Percentiles rank a stretch among this genome's conserved stretches.
Conservation (phyloP, 2,888 invertebrate species). For the Andrena marginata region DNA sequence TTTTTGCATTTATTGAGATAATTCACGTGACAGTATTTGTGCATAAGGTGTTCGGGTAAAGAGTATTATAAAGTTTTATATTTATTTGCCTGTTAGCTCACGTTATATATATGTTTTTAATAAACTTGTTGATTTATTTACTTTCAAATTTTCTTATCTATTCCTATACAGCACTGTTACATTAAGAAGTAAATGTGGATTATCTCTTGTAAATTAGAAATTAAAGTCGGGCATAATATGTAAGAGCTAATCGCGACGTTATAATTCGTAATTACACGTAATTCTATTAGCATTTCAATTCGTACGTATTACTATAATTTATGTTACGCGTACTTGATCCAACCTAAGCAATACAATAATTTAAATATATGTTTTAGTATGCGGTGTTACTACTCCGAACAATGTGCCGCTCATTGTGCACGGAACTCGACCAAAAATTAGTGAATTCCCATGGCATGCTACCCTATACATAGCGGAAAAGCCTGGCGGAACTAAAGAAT, state of each 20-base stretch:
- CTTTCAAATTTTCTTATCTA: constrained; percentile 11
- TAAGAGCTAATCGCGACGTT: neutral
- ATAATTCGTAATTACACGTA: neutral
- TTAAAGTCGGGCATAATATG: neutral
- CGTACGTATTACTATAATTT: neutral
- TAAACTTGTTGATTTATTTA: constrained; percentile 27
- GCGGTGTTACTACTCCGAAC: constrained; percentile 73
- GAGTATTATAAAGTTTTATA: constrained; percentile 32
- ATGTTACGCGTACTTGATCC: neutral
- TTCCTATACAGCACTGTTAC: constrained; percentile 12
- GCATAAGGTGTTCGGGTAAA: neutral
- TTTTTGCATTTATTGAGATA: constrained; percentile 32
- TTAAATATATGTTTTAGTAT: constrained; percentile 76
- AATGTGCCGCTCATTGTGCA: constrained; percentile 75
- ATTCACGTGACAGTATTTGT: constrained; percentile 35
- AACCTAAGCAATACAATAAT: neutral
- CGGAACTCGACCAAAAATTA: constrained; percentile 74
- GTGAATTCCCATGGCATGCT: constrained; percentile 84
- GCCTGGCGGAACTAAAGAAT: constrained; percentile 67
- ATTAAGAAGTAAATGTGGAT: constrained; percentile 38
- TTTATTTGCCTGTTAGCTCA: constrained; percentile 2
- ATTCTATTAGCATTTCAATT: neutral
- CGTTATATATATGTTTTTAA: constrained; percentile 31
- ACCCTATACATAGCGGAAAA: constrained; percentile 76
- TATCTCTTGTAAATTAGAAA: constrained; percentile 37